A percentile compares a stretch with the other conserved stretches of the same genome.
These are phyloP conservation scores for Sebastes umbrosus DNA, from an alignment of 2,797 vertebrate genomes.

Conservation along the genomic window DNA sequence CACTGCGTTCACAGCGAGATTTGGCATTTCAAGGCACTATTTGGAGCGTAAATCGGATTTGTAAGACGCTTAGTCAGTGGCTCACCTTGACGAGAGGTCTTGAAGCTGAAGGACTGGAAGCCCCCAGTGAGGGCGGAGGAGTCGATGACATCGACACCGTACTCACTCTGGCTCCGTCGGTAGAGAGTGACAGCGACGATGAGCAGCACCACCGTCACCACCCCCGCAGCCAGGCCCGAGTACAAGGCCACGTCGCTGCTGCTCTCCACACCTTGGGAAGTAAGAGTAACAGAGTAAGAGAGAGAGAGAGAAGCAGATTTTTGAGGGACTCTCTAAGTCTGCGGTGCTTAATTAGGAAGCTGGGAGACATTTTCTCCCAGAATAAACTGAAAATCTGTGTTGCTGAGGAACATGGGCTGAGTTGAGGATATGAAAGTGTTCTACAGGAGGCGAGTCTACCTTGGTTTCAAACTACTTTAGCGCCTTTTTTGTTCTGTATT, in stretches of 20 bases:
- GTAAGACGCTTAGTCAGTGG: neutral
- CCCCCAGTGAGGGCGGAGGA: slow-evolving; percentile 95
- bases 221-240: slow-evolving; percentile 92
- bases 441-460: slow-evolving; percentile 25
- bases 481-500: slow-evolving; percentile 34
- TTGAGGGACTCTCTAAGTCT: neutral
- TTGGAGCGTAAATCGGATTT: neutral
- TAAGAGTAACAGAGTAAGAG: neutral
- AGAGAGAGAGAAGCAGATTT: neutral
- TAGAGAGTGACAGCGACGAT: slow-evolving; percentile 92
- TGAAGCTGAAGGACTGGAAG: slow-evolving; percentile 99
- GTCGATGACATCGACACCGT: slow-evolving; percentile 96
- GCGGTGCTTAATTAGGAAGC: slow-evolving; percentile 32
- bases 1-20: neutral
- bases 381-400: slow-evolving; percentile 28
- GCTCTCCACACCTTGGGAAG: slow-evolving; percentile 85
- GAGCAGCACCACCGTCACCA: slow-evolving; percentile 91
- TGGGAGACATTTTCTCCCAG: slow-evolving; percentile 18
- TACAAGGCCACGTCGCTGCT: slow-evolving; percentile 93
- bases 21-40: neutral
- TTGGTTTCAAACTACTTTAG: slow-evolving; percentile 46
- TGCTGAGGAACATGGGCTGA: slow-evolving; percentile 13
- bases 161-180: slow-evolving; percentile 94
- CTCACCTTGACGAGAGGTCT: slow-evolving; percentile 96
- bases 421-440: slow-evolving; percentile 20